These are phyloP conservation scores for Amniataba percoides DNA, from an alignment of 2,797 vertebrate genomes.

Conservation along the genomic window DNA sequence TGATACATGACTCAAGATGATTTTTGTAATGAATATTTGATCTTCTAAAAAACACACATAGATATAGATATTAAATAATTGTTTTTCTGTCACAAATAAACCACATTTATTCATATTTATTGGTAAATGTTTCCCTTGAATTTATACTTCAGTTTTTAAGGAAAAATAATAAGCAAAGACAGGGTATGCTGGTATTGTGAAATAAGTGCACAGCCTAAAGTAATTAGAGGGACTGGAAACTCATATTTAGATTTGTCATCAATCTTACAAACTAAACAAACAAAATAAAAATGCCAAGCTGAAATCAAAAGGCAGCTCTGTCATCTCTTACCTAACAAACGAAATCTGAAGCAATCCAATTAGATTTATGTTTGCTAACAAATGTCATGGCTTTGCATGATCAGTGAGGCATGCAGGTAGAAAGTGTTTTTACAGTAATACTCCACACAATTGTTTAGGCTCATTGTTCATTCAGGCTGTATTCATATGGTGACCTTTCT, in stretches of 20 bases:
- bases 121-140: background rate
- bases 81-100: background rate
- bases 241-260: background rate
- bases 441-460: no score
- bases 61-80: no score
- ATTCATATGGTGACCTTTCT: background rate
- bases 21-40: background rate
- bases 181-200: background rate
- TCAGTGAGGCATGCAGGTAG: background rate
- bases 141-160: background rate
- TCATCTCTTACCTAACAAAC: background rate
- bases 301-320: conserved; percentile 17
- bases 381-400: background rate
- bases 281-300: conserved; percentile 21
- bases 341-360: background rate
- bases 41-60: no score
- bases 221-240: background rate
- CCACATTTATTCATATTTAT: background rate
- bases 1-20: background rate
- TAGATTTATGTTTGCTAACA: background rate
- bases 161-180: background rate
- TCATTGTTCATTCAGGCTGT: background rate
- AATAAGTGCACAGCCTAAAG: conserved; percentile 6
- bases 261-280: background rate
- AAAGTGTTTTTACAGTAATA: background rate